These are phyloP conservation scores for Anagyrus pseudococci DNA, from an alignment of 2,888 invertebrate species.

Conservation along the genomic window DNA sequence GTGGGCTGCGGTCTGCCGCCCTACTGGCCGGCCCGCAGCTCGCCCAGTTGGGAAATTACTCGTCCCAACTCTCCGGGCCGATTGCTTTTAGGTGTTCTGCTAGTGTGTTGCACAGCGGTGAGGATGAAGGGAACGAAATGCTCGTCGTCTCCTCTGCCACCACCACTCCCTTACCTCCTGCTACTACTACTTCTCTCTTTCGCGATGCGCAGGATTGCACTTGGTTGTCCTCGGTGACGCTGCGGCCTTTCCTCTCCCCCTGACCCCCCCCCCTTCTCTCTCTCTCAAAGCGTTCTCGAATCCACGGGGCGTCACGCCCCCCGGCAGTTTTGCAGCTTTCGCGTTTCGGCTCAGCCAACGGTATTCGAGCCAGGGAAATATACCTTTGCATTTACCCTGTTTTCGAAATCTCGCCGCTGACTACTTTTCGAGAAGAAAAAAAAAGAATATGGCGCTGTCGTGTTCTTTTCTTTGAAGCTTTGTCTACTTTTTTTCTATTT, in stretches of 20 bases:
- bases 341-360: constrained; percentile 6
- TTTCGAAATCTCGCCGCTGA: background rate
- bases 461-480: too few species aligned
- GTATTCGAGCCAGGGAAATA: constrained; percentile 16
- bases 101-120: background rate
- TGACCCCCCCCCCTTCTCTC: too few species aligned
- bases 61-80: background rate
- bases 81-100: constrained; percentile 13
- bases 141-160: background rate
- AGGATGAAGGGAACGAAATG: constrained; percentile 8
- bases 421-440: too few species aligned
- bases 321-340: constrained; percentile 7
- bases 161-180: background rate
- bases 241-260: too few species aligned
- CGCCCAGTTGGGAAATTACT: constrained; percentile 21
- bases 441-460: too few species aligned
- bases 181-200: background rate
- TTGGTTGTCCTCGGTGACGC: background rate
- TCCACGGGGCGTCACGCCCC: constrained; percentile 3
- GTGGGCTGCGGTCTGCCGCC: constrained; percentile 5
- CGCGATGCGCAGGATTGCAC: background rate
- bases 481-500: too few species aligned
- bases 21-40: background rate
- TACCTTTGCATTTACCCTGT: too few species aligned
- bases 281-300: constrained; percentile 27